Evolutionary conservation across 37 sponge, comb jelly and placozoan species (phyloP).

Genomic region (Oopsacas minuta): DNA sequence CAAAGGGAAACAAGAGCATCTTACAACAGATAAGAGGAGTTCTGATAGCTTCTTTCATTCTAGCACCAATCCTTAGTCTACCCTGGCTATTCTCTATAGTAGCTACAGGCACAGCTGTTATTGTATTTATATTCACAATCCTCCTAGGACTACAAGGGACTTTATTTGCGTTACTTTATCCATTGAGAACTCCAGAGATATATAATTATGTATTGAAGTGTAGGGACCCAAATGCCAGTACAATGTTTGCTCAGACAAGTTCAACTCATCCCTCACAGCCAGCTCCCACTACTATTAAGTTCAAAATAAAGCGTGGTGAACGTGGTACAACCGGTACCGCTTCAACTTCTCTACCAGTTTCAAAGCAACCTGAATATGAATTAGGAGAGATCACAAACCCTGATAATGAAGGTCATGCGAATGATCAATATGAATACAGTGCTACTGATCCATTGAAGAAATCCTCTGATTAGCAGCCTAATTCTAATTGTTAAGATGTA

Average conservation of each 20-base stretch:
- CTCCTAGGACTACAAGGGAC: background rate
- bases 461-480: too few species aligned
- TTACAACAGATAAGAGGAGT: background rate
- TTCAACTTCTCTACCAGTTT: background rate
- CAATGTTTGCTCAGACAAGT: background rate
- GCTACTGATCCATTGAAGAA: too few species aligned
- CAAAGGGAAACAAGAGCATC: background rate
- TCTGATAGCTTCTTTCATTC: background rate
- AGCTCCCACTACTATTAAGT: constrained; percentile 3
- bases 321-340: background rate
- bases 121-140: background rate
- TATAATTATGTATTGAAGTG: background rate
- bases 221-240: background rate
- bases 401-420: too few species aligned
- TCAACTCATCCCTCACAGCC: background rate
- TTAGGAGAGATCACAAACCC: too few species aligned
- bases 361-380: background rate
- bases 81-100: constrained; percentile 5
- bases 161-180: background rate
- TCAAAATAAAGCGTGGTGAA: background rate
- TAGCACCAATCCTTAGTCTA: background rate
- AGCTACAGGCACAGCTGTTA: background rate
- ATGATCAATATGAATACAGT: too few species aligned
- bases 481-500: too few species aligned
- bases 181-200: constrained; percentile 5